phyloP scores from a whole-genome alignment of 35 echinoderm and acorn worm genomes.

The Stichopus chloronotus region DNA sequence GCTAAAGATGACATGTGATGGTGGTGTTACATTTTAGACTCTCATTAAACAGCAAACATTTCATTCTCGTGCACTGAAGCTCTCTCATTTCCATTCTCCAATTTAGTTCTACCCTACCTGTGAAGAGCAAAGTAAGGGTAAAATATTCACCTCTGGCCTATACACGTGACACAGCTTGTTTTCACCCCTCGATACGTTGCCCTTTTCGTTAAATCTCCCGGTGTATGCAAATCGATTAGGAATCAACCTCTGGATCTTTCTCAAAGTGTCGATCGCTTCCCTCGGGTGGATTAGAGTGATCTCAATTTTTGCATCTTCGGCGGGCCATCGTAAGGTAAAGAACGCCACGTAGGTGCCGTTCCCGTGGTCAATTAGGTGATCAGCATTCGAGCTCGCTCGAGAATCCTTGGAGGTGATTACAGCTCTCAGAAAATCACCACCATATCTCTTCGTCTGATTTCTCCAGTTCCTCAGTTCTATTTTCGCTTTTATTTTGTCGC shows the following conservation, averaged over 20 bases:
- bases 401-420: slow-evolving; percentile 7
- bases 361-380: slow-evolving; percentile 19
- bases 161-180: slow-evolving; percentile 19
- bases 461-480: slow-evolving; percentile 33
- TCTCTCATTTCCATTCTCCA: too few relatives aligned
- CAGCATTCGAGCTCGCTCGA: background rate
- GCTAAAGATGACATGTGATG: too few relatives aligned
- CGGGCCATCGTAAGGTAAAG: slow-evolving; percentile 31
- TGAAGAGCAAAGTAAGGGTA: too few relatives aligned
- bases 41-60: too few relatives aligned
- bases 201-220: background rate
- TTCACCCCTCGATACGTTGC: background rate
- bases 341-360: slow-evolving; percentile 24
- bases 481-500: slow-evolving; percentile 18
- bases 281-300: slow-evolving; percentile 12
- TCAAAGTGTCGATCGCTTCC: slow-evolving; percentile 8
- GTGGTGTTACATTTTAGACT: too few relatives aligned
- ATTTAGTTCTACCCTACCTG: too few relatives aligned
- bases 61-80: too few relatives aligned
- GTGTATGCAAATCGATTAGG: slow-evolving; percentile 49
- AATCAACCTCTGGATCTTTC: background rate
- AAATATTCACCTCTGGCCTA: background rate
- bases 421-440: slow-evolving; percentile 34
- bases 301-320: slow-evolving; percentile 21
- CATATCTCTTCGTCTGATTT: slow-evolving; percentile 23